phyloP scores from a whole-genome alignment of 1,140 invertebrate species.

The Orius insidiosus region DNA sequence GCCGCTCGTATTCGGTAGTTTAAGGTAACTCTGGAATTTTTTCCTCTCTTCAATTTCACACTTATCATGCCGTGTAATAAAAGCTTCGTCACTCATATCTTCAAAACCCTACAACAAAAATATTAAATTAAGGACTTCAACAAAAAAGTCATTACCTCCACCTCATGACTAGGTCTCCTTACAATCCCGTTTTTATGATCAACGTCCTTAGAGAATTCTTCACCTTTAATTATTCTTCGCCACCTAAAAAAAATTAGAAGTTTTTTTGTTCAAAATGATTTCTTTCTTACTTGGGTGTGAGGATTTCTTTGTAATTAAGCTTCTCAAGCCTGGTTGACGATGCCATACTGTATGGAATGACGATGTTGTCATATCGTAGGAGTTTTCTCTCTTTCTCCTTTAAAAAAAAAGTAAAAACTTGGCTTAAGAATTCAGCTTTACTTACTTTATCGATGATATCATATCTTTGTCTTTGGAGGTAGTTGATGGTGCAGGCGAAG shows the following conservation, averaged over 20 bases:
- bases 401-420: constrained; percentile 19
- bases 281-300: constrained; percentile 71
- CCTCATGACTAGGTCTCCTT: constrained; percentile 35
- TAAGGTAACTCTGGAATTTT: constrained; percentile 53
- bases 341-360: constrained; percentile 90
- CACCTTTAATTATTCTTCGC: constrained; percentile 25
- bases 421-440: neutral
- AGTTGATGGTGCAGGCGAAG: constrained; percentile 25
- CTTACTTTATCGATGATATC: constrained; percentile 8
- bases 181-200: constrained; percentile 35
- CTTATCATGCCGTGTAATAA: constrained; percentile 45
- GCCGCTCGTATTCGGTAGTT: constrained; percentile 35
- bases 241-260: constrained; percentile 30
- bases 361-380: constrained; percentile 96
- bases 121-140: constrained; percentile 7
- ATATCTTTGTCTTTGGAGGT: constrained; percentile 13
- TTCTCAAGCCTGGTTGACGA: constrained; percentile 79
- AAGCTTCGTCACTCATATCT: constrained; percentile 57
- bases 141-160: constrained; percentile 28
- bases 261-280: neutral
- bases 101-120: constrained; percentile 36
- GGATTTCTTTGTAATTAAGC: constrained; percentile 92
- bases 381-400: constrained; percentile 43
- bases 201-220: neutral
- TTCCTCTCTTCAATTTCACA: constrained; percentile 63